Conservation (phyloP, 2,888 invertebrate species). For the Podabrus alpinus region DNA sequence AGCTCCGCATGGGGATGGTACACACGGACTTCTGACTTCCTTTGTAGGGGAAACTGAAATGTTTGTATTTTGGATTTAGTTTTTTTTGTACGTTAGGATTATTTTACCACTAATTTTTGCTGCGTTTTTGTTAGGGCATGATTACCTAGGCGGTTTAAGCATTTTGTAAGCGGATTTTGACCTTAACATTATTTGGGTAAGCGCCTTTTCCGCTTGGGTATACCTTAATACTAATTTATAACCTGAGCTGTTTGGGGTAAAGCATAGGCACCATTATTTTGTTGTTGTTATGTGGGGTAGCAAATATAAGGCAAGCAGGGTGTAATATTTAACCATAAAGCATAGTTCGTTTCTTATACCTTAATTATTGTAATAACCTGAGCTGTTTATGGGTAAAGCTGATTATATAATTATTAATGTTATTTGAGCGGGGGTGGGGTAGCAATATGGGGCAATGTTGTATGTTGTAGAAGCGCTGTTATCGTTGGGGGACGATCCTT, state of each 20-base stretch:
- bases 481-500: constrained; percentile 53
- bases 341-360: constrained; percentile 3
- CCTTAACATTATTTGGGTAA: not conserved
- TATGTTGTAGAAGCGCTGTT: constrained; percentile 50
- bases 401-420: constrained; percentile 9
- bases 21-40: constrained; percentile 65
- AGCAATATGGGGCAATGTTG: constrained; percentile 8
- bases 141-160: constrained; percentile 24
- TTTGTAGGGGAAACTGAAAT: constrained; percentile 33
- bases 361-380: constrained; percentile 6
- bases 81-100: constrained; percentile 1
- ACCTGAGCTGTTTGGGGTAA: not conserved
- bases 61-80: not conserved
- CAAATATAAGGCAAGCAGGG: not conserved
- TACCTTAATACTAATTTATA: not conserved
- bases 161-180: constrained; percentile 12
- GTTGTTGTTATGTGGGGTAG: not conserved
- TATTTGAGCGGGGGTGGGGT: constrained; percentile 2
- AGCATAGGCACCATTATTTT: not conserved
- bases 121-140: constrained; percentile 16
- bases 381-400: constrained; percentile 22
- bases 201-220: not conserved
- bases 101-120: constrained; percentile 31
- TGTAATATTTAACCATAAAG: constrained; percentile 6
- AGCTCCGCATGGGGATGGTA: constrained; percentile 66